Evolutionary conservation across 30 jellyfish, hydroid and myxozoan genomes (phyloP).

Genomic region (Pseudorhiza aurosa): DNA sequence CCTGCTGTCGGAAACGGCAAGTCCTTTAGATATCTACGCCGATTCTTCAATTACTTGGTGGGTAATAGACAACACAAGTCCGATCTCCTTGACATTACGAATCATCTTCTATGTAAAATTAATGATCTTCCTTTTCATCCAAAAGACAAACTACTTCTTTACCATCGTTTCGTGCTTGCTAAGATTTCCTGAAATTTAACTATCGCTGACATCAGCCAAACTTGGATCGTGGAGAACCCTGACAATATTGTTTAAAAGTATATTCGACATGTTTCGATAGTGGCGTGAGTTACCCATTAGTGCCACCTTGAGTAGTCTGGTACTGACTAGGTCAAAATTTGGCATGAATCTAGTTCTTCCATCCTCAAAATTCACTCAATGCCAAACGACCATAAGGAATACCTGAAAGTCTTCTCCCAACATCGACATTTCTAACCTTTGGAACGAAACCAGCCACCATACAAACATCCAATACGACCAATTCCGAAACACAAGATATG

Average conservation of each 20-base stretch:
- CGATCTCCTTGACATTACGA: not conserved
- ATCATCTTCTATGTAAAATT: not conserved
- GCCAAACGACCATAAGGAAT: too few species aligned
- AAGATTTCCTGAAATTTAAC: not conserved
- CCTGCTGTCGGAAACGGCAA: not conserved
- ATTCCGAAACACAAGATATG: too few species aligned
- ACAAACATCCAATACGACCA: too few species aligned
- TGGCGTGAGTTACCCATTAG: too few species aligned
- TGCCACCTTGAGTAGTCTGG: too few species aligned
- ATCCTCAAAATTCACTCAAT: too few species aligned
- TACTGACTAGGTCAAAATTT: too few species aligned
- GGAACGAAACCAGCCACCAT: too few species aligned
- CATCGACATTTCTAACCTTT: too few species aligned
- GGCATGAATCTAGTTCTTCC: too few species aligned
- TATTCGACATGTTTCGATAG: too few species aligned
- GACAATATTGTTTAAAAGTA: not conserved
- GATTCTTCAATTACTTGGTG: not conserved
- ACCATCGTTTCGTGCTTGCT: not conserved
- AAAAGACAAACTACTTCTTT: not conserved
- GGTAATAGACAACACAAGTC: not conserved
- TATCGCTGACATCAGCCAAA: not conserved
- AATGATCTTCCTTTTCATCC: not conserved
- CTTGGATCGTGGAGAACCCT: not conserved
- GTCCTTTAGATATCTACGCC: slow-evolving; percentile 6
- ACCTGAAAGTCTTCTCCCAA: too few species aligned